These are phyloP conservation scores for Arvicanthis niloticus DNA, from an alignment of 2,113 vertebrate genomes.

Conservation along the genomic window DNA sequence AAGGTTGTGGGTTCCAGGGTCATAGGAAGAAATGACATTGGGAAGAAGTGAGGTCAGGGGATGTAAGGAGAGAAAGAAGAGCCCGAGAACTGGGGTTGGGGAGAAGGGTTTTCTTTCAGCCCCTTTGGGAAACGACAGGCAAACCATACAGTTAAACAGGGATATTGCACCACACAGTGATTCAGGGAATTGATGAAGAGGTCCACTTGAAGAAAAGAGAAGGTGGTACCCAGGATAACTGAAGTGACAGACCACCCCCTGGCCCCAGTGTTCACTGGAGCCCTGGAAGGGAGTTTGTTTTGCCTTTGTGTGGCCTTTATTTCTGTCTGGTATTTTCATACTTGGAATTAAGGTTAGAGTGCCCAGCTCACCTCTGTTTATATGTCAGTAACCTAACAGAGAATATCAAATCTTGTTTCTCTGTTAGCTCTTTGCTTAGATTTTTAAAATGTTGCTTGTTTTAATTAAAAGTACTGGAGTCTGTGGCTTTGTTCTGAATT, in stretches of 20 bases:
- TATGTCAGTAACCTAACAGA: slow-evolving; percentile 15
- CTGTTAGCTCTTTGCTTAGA: not conserved
- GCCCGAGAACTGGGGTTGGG: not conserved
- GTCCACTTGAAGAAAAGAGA: not conserved
- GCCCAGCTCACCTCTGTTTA: not conserved
- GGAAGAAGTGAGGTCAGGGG: slow-evolving; percentile 59
- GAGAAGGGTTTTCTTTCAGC: not conserved
- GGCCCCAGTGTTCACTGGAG: no score
- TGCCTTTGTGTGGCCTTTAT: not conserved
- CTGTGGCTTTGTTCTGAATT: not conserved
- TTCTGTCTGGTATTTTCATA: slow-evolving; percentile 23
- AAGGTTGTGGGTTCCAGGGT: slow-evolving; percentile 37
- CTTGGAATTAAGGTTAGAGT: slow-evolving; percentile 34
- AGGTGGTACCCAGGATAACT: not conserved
- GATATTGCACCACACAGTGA: not conserved
- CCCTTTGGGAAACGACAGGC: not conserved
- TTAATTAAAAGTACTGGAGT: slow-evolving; percentile 39
- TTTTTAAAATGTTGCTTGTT: not conserved
- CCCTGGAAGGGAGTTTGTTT: slow-evolving; percentile 37
- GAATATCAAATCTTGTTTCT: slow-evolving; percentile 43
- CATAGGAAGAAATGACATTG: slow-evolving; percentile 41
- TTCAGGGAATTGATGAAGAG: not conserved
- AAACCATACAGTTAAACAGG: not conserved
- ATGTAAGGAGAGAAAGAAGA: slow-evolving; percentile 2
- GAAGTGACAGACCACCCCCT: not conserved